Evolutionary conservation across 2,797 vertebrate species (phyloP).

Genomic region (Columba guinea): DNA sequence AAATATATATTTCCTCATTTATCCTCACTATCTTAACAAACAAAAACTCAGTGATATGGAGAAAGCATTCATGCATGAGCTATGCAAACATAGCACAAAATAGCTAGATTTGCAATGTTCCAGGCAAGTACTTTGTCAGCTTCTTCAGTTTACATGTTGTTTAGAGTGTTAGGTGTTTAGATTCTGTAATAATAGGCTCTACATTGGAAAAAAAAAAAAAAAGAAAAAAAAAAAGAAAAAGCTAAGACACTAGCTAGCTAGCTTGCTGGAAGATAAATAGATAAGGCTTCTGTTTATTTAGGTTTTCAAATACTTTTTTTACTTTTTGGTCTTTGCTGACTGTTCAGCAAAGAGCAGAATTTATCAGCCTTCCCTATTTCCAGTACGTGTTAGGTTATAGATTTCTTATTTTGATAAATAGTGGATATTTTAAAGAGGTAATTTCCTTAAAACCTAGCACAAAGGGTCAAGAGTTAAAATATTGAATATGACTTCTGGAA

Average conservation of each 20-base stretch:
- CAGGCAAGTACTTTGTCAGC: slow-evolving; percentile 25
- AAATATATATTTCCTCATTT: slow-evolving; percentile 56
- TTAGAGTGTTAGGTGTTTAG: slow-evolving; percentile 14
- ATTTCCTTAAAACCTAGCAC: background rate
- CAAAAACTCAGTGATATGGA: slow-evolving; percentile 34
- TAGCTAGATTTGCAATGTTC: slow-evolving; percentile 26
- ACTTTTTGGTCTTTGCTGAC: background rate
- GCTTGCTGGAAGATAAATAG: background rate
- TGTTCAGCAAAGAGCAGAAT: background rate
- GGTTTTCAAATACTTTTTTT: background rate
- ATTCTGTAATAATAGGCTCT: background rate
- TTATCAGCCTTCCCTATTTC: background rate
- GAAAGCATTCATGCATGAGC: slow-evolving; percentile 32
- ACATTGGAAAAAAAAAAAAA: background rate
- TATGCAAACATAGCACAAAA: slow-evolving; percentile 27
- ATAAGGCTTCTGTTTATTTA: background rate
- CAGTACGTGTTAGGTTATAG: background rate
- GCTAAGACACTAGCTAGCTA: background rate
- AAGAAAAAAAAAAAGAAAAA: background rate
- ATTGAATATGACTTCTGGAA: background rate
- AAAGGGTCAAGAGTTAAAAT: background rate
- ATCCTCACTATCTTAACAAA: slow-evolving; percentile 57
- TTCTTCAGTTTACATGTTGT: background rate
- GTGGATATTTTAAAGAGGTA: background rate
- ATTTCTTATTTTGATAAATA: background rate